Evolutionary conservation across 2,888 invertebrate genomes (phyloP), one percentile per base, ranked within the genome.

Genomic region (Drosophila lutescens): DNA sequence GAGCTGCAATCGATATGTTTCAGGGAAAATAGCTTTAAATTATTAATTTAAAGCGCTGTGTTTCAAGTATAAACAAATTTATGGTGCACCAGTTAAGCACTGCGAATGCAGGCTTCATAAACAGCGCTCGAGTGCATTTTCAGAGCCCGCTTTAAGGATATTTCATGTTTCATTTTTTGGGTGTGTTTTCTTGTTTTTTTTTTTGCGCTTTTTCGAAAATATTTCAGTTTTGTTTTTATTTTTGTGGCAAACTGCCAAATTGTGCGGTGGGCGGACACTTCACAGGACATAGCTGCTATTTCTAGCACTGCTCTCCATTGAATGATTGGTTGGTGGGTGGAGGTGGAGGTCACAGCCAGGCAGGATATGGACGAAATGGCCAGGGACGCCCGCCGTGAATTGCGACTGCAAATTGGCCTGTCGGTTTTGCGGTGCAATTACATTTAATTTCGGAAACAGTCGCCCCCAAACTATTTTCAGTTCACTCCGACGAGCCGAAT

Each of bases 361-460:
- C 30, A 51, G 53, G 20, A 54, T 49, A 32, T 23, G 58, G 46
- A 44, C 46, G 59, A 43, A 59, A 43, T 26, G 49, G 40, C 26
- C 54, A 61, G 44, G 56, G 44, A 55, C 55, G 49, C 32, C 38
- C 55, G 49, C 32, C 38, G 53, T 62, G 53, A 74, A 36, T 47
- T 47, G 61, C 46, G 62, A 46, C 75, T 67, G 74, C 71, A 86
- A 83, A 84, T 86, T 88, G 84, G 67, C 65, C 59, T 65, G 65
- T 67, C 54, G 78, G 76, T 73, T 75, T 68, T 80, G 58, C 41
- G 58, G 54, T 26, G 84, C 83, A 83, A 83, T 83, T 83, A 88
- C 83, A 83, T 83, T 83, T 83, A 73, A 88, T 83, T 83, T 88
- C 68, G 83, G 77, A 62, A 86, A 78, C 83, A 74, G 67, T 60